A percentile compares a stretch with the other conserved stretches of the same genome.
These are phyloP conservation scores for Trematomus bernacchii DNA, from an alignment of 2,797 vertebrate genomes.

Conservation along the genomic window DNA sequence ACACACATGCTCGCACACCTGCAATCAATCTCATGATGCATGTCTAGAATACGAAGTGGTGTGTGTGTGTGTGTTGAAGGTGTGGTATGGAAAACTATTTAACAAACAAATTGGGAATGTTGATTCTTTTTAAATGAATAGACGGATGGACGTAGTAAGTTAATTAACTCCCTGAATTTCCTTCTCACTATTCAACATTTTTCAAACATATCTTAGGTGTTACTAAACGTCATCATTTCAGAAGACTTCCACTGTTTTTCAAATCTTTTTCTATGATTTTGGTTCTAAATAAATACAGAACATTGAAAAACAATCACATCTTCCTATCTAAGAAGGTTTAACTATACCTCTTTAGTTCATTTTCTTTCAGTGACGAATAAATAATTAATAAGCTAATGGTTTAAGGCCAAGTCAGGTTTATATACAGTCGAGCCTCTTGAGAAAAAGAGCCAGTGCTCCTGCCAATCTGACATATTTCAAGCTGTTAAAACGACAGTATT, in stretches of 20 bases:
- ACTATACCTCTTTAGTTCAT: no score
- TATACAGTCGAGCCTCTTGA: neutral
- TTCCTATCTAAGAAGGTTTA: neutral
- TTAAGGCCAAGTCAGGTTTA: neutral
- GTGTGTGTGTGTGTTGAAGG: neutral
- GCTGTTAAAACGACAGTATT: neutral
- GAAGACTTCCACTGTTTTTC: neutral
- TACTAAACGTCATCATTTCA: neutral
- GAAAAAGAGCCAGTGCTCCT: neutral
- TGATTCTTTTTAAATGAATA: neutral
- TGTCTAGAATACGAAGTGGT: slow-evolving; percentile 67
- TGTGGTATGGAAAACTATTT: slow-evolving; percentile 13
- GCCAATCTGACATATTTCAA: neutral
- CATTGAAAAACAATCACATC: neutral
- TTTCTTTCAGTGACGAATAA: no score
- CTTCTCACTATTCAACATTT: slow-evolving; percentile 8
- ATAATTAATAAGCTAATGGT: neutral
- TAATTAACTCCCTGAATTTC: neutral
- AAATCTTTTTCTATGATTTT: neutral
- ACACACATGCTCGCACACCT: slow-evolving; percentile 26
- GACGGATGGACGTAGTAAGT: neutral
- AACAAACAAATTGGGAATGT: slow-evolving; percentile 24
- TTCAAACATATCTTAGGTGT: neutral
- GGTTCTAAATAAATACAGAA: neutral
- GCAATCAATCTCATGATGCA: slow-evolving; percentile 65